A percentile compares a stretch with the other conserved stretches of the same genome.
phyloP scores from a whole-genome alignment of 2,888 invertebrate genomes.

The Pterobdella sp. region DNA sequence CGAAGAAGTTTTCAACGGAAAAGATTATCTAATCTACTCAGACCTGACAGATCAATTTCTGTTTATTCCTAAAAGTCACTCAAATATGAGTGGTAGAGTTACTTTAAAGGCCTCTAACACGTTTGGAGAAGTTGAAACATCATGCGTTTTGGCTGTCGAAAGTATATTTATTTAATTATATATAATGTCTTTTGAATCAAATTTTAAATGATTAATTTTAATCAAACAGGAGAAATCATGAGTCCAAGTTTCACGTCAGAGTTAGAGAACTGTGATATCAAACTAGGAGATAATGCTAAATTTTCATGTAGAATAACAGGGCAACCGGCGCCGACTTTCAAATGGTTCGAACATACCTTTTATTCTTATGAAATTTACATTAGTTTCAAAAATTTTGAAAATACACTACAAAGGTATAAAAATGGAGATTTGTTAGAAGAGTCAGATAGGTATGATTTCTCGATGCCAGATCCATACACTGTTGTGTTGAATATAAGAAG shows the following conservation, averaged over 20 bases:
- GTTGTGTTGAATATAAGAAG: slow-evolving; percentile 90
- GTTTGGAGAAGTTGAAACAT: slow-evolving; percentile 73
- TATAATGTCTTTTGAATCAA: not conserved
- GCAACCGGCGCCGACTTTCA: slow-evolving; percentile 45
- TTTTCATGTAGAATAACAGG: slow-evolving; percentile 46
- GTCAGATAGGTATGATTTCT: slow-evolving; percentile 39
- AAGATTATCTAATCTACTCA: slow-evolving; percentile 29
- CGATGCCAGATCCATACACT: slow-evolving; percentile 64
- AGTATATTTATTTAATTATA: slow-evolving; percentile 19
- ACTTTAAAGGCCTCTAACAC: slow-evolving; percentile 86
- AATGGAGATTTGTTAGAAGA: slow-evolving; percentile 45
- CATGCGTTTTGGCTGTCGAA: slow-evolving; percentile 62
- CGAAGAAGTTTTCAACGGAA: slow-evolving; percentile 27
- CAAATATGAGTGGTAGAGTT: slow-evolving; percentile 72
- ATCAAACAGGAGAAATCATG: slow-evolving; percentile 27
- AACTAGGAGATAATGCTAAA: slow-evolving; percentile 40
- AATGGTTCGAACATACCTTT: slow-evolving; percentile 40
- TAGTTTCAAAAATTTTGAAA: not conserved
- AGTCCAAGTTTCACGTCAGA: slow-evolving; percentile 44
- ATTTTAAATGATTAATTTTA: not conserved
- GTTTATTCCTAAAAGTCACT: slow-evolving; percentile 70
- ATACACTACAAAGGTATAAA: slow-evolving; percentile 36
- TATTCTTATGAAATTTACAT: not conserved
- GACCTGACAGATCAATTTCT: slow-evolving; percentile 50
- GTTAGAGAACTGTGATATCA: slow-evolving; percentile 42